These are phyloP conservation scores for Cydia strobilella DNA, from an alignment of 1,140 invertebrate species.

Conservation along the genomic window DNA sequence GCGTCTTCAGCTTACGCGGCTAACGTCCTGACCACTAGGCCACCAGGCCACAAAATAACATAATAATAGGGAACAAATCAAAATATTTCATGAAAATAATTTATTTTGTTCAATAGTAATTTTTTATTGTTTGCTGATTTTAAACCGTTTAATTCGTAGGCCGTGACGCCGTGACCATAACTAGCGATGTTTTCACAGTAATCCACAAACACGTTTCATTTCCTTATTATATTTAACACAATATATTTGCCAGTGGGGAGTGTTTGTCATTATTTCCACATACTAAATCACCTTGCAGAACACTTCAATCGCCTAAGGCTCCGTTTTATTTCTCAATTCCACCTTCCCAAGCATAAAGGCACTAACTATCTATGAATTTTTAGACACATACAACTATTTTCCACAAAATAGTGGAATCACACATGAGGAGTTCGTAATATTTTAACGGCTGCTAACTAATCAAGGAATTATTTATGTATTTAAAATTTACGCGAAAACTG, in stretches of 20 bases:
- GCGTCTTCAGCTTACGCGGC: too few species aligned
- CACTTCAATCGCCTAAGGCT: neutral
- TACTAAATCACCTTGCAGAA: conserved; percentile 9
- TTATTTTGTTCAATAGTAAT: too few species aligned
- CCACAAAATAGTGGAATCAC: neutral
- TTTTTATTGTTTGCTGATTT: too few species aligned
- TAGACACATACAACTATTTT: neutral
- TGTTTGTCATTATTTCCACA: neutral
- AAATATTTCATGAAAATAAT: too few species aligned
- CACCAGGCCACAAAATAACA: too few species aligned
- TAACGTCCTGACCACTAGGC: too few species aligned
- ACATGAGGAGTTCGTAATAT: conserved; percentile 1
- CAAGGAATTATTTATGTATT: neutral
- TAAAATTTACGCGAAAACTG: neutral
- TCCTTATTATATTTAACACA: too few species aligned
- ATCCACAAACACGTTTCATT: too few species aligned
- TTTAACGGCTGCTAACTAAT: neutral
- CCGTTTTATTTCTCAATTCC: neutral
- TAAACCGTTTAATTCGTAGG: too few species aligned
- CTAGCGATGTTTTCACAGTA: too few species aligned
- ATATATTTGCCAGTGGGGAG: neutral
- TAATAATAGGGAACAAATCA: too few species aligned
- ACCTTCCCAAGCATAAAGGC: neutral
- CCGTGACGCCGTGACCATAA: too few species aligned
- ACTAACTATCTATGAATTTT: neutral